phyloP scores from a whole-genome alignment of 2,113 vertebrate genomes.

The Crocuta crocuta region DNA sequence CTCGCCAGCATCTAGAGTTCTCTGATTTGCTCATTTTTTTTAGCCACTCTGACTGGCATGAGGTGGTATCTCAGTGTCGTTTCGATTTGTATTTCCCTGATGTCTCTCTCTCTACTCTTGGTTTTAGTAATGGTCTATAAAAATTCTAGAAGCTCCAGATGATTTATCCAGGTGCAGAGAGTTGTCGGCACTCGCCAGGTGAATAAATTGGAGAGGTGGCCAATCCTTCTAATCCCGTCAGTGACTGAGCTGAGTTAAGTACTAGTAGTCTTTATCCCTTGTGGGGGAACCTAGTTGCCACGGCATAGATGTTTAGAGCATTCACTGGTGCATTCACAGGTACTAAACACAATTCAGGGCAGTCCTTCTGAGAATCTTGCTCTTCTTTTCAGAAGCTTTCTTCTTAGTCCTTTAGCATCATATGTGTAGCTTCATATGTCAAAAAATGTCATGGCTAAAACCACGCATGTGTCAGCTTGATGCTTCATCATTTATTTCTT shows the following conservation, averaged over 20 bases:
- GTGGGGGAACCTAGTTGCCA: neutral
- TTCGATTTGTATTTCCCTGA: too few relatives aligned
- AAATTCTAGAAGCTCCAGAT: neutral
- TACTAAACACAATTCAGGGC: neutral
- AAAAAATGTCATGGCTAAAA: neutral
- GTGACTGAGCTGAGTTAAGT: neutral
- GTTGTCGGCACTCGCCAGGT: neutral
- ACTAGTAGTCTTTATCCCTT: neutral
- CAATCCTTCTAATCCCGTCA: neutral
- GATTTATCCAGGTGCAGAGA: neutral
- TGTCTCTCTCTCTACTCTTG: neutral
- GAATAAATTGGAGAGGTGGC: neutral
- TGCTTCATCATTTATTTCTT: neutral
- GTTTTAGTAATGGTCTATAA: neutral
- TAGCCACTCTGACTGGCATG: too few relatives aligned
- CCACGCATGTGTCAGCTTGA: neutral
- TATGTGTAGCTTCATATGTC: neutral
- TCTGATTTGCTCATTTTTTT: too few relatives aligned
- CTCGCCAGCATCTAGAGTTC: too few relatives aligned
- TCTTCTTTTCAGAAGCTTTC: neutral
- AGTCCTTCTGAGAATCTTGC: neutral
- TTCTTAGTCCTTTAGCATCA: neutral
- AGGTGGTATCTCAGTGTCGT: too few relatives aligned
- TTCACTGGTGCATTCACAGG: neutral
- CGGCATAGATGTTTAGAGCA: neutral